Evolutionary conservation across 2,888 invertebrate species (phyloP), one percentile per base, ranked within the genome.

Genomic region (Lysandra bellargus): DNA sequence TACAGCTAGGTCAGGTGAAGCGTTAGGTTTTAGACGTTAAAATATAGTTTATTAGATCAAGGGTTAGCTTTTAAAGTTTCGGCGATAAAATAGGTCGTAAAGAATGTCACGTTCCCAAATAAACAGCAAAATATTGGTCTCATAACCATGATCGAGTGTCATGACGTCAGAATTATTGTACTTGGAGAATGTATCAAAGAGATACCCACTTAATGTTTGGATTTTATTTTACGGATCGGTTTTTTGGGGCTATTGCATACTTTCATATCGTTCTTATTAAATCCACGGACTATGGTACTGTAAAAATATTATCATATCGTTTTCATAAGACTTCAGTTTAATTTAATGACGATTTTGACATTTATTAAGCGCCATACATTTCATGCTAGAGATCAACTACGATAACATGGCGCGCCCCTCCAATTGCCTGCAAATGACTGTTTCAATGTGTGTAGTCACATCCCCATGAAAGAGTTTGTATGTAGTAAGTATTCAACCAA

Each of bases 61-160:
- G 33, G 37, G 69, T 69, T 17, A 69, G 69, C 69, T 69, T 69
- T 69, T 69, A 69, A 69, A 69, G 69, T 69, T 69, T 37, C 9
- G 33, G 33, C 33, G 33, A 69, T 64, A 64, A 30, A 64, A 4
- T 30, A 64, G 3, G 30, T 64, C 33, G 5, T 69, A 5, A 14
- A 14, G 12, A 12, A 14, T 17, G 33, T 37, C 14, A 2, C 69
- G 69, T 33, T 5, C 5, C 69, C 23, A 14, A 44, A 74, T 74
- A 44, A 40, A 44, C 7, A 44, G 23, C 74, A 74, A 74, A 74
- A 74, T 74, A 74, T 44, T 44, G 23, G 44, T 7, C 40, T 3
- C 40, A 40, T 44, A 74, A 74, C 9, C 44, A 74, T 74, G 12
- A 74, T 44, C 74, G 44, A 74, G 74, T 74, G 74, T 23, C 74